phyloP scores from a whole-genome alignment of 2,888 invertebrate species.

The Phortica okadai region DNA sequence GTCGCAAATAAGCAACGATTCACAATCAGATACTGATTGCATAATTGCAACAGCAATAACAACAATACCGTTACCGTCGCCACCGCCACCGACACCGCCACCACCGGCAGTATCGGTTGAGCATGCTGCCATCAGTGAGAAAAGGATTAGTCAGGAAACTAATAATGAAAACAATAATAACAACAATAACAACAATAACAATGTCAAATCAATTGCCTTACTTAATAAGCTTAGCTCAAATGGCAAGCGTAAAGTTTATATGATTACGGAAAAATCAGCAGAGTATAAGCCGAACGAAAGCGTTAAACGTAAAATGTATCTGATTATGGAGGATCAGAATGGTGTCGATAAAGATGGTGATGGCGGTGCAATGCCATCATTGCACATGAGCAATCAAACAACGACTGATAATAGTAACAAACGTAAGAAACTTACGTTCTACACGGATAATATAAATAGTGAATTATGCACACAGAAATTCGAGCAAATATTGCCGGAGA shows the following conservation, averaged over 20 bases:
- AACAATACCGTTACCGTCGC: not conserved
- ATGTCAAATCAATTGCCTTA: constrained; percentile 47
- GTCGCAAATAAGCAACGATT: constrained; percentile 50
- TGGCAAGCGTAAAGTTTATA: constrained; percentile 70
- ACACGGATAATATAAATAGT: constrained; percentile 67
- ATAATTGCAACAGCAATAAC: not conserved
- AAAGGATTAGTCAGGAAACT: not conserved
- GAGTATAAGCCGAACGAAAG: constrained; percentile 47
- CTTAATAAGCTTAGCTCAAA: constrained; percentile 44
- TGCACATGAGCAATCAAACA: not conserved
- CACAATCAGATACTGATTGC: constrained; percentile 41
- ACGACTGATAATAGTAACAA: constrained; percentile 31
- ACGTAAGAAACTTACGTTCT: constrained; percentile 70
- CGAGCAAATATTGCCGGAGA: constrained; percentile 72
- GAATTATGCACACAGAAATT: constrained; percentile 66
- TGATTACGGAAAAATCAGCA: constrained; percentile 72
- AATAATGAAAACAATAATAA: constrained; percentile 41
- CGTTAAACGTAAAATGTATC: constrained; percentile 68
- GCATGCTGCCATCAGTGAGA: too few relatives aligned
- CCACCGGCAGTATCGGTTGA: not conserved
- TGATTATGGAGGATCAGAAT: constrained; percentile 71
- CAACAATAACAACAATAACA: constrained; percentile 54
- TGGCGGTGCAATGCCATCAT: not conserved
- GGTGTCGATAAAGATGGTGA: constrained; percentile 49
- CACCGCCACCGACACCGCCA: not conserved